Evolutionary conservation across 2,113 vertebrate species (phyloP).

Genomic region (Procavia capensis): DNA sequence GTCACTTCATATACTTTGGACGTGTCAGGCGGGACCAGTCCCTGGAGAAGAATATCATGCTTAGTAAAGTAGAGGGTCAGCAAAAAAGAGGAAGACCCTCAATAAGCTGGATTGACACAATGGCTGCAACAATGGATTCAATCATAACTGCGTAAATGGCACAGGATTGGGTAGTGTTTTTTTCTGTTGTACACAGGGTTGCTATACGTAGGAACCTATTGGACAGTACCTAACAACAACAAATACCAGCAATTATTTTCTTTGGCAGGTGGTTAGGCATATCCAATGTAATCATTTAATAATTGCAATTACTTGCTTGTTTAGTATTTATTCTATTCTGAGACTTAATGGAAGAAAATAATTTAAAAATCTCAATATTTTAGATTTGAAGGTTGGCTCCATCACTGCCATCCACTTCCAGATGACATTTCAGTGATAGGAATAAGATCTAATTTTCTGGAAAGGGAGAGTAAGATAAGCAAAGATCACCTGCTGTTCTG

Average conservation of each 20-base stretch:
- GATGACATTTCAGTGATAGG: not conserved
- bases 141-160: no score
- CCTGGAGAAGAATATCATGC: no score
- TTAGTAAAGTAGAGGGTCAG: no score
- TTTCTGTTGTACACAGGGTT: no score
- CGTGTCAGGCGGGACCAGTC: no score
- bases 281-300: not conserved
- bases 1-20: no score
- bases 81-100: no score
- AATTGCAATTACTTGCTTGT: not conserved
- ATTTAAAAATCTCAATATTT: not conserved
- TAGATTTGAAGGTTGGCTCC: not conserved
- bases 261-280: not conserved
- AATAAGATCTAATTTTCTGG: not conserved
- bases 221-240: not conserved
- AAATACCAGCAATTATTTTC: not conserved
- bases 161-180: no score
- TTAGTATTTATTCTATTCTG: slow-evolving; percentile 11
- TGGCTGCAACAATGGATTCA: no score
- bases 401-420: not conserved
- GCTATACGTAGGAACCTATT: no score
- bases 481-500: not conserved
- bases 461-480: not conserved
- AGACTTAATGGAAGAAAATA: not conserved
- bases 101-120: no score